Conservation (phyloP, 2,113 vertebrate species). For the Ancistrus triradiatus region DNA sequence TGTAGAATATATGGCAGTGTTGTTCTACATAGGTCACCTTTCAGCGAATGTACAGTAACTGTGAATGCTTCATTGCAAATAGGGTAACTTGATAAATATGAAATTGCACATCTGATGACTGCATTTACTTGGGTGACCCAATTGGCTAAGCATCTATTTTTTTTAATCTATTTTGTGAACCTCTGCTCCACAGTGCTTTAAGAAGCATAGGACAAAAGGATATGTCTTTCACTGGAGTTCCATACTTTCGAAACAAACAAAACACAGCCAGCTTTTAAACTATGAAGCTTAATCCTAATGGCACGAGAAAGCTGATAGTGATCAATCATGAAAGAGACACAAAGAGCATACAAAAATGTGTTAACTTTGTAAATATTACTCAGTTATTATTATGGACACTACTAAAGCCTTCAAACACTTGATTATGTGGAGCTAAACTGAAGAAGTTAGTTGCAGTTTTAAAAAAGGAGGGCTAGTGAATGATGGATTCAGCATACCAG, state of each 20-base stretch:
- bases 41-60: not conserved
- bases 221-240: not conserved
- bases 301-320: too few relatives aligned
- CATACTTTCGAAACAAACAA: slow-evolving; percentile 4
- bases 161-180: slow-evolving; percentile 50
- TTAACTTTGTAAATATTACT: not conserved
- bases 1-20: not conserved
- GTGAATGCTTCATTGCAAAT: not conserved
- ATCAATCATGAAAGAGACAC: too few relatives aligned
- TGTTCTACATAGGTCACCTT: not conserved
- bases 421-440: not conserved
- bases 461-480: slow-evolving; percentile 39
- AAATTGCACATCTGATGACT: slow-evolving; percentile 33
- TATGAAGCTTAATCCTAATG: too few relatives aligned
- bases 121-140: slow-evolving; percentile 51
- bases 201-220: slow-evolving; percentile 38
- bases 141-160: slow-evolving; percentile 37
- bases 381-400: not conserved
- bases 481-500: slow-evolving; percentile 62
- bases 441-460: slow-evolving; percentile 4
- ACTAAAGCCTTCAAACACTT: not conserved
- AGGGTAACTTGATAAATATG: slow-evolving; percentile 23
- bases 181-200: slow-evolving; percentile 35
- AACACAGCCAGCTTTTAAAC: not conserved
- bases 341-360: too few relatives aligned